Percentiles rank a stretch among this genome's conserved stretches.
Evolutionary conservation across 1,140 invertebrate genomes (phyloP).

Genomic region (Drosophila sp.): DNA sequence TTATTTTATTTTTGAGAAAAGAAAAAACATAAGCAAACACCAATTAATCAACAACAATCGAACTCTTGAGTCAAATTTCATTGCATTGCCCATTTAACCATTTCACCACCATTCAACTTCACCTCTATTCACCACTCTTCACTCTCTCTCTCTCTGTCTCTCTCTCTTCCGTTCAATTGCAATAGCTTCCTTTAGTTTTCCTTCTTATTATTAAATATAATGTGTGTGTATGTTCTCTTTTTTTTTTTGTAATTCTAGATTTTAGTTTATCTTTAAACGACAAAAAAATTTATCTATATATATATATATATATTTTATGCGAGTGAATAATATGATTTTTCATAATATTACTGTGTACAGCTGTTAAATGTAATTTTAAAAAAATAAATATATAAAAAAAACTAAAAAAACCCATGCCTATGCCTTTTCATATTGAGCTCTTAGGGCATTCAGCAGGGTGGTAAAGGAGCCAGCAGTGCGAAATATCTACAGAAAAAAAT

Average conservation of each 20-base stretch:
- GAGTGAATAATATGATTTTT: conserved; percentile 64
- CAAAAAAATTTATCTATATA: background rate
- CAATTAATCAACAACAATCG: conserved; percentile 6
- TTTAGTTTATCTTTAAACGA: conserved; percentile 3
- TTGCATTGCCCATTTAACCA: background rate
- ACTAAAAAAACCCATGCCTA: conserved; percentile 17
- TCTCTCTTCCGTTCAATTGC: background rate
- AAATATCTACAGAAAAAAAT: conserved; percentile 36
- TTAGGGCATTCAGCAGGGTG: conserved; percentile 50
- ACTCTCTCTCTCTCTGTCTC: background rate
- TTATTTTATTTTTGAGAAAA: conserved; percentile 53
- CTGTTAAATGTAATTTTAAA: conserved; percentile 72
- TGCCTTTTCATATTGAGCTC: conserved; percentile 45
- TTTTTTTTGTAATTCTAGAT: conserved; percentile 8
- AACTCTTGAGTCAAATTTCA: conserved; percentile 10
- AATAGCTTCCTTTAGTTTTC: conserved; percentile 4
- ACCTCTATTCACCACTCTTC: background rate
- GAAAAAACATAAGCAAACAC: conserved; percentile 29
- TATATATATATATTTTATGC: conserved; percentile 33
- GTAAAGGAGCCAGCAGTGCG: conserved; percentile 61
- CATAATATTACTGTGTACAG: conserved; percentile 68
- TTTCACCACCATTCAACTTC: background rate
- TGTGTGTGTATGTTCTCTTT: conserved; percentile 1
- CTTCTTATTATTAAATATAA: background rate
- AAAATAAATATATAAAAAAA: conserved; percentile 58